These are phyloP conservation scores for Orchesella cincta DNA, from an alignment of 1,140 invertebrate genomes.

Conservation along the genomic window DNA sequence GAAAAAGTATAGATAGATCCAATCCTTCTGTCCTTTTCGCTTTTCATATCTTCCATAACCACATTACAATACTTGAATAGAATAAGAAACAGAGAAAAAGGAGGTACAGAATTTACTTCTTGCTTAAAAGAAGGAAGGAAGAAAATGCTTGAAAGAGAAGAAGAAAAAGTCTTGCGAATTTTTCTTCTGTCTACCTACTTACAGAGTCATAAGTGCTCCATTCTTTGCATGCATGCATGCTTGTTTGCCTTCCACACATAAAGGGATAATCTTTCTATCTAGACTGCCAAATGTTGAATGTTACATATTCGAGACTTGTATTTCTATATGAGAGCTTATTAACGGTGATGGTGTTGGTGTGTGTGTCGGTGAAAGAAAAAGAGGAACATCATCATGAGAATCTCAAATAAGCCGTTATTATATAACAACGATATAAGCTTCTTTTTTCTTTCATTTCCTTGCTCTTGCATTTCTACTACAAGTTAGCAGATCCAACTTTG, in stretches of 20 bases:
- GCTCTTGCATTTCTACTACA: too few relatives aligned
- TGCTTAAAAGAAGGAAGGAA: neutral
- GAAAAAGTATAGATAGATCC: too few relatives aligned
- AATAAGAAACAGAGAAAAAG: slow-evolving; percentile 3
- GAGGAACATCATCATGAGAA: neutral
- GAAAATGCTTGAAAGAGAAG: neutral
- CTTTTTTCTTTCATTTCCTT: too few relatives aligned
- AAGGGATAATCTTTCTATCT: neutral
- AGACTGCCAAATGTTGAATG: neutral
- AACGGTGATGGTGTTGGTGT: neutral
- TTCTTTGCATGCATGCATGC: neutral
- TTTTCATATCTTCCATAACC: slow-evolving; percentile 1
- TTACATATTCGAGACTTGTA: neutral
- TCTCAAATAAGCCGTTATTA: neutral
- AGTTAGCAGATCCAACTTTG: too few relatives aligned
- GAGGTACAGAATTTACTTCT: neutral
- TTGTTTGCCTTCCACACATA: neutral
- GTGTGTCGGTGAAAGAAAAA: too few relatives aligned
- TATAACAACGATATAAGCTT: too few relatives aligned
- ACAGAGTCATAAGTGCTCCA: neutral
- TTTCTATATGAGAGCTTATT: neutral
- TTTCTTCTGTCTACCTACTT: neutral
- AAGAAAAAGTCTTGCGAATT: neutral
- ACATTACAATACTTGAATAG: neutral
- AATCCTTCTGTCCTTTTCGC: neutral